Base-by-base conservation (phyloP, 2,113 vertebrate species). In the Tetrao urogallus region DNA sequence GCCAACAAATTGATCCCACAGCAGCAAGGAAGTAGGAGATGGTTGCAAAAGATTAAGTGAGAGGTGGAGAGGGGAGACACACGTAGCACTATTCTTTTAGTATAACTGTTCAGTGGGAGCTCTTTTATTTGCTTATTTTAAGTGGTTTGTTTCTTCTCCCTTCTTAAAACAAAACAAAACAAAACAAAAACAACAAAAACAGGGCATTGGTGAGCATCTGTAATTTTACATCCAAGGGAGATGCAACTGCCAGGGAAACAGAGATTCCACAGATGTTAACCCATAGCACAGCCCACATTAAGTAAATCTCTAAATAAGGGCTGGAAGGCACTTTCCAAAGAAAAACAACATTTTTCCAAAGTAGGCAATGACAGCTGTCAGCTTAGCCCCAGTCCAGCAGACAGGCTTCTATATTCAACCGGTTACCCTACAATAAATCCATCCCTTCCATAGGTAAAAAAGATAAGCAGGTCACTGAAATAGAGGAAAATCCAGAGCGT, bases 1-100 rank as follows among this genome's bases (percentile, higher is more conserved):
- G 96, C 97, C 95, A 97, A 98, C 85, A 97, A 97, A 97, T 96
- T 97, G 97, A 98, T 97, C 94, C 91, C 95, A 96, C 25, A 95
- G 84, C 92, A 95, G 84, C 82, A 64, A n/a, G 77, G 64, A 91
- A 95, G 67, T 24, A 87, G 50, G 78, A 91, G 94, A 84, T 82
- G 67, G 40, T 70, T 92, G 94, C 74, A 94, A 92, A 86, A 71
- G 94, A 74, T 65, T 82, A 94, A 93, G n/a, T 43, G 82, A 89
- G 82, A 85, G 52, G 73, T 52, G 63, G 73, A 85, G 38, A 30
- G 36, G 83, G 11, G 76, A 47, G 56, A 72, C 38, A 72, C 56
- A 91, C 6, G 6, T 50, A 80, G 79, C 22, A 54, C 56, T 82
- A 45, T 11, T 86, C 82, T 40, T 86, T 42, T 56, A 91, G 56